Percentiles rank a stretch among this genome's conserved stretches.
phyloP scores from a whole-genome alignment of 2,797 vertebrate species.

The Ciconia nigra region DNA sequence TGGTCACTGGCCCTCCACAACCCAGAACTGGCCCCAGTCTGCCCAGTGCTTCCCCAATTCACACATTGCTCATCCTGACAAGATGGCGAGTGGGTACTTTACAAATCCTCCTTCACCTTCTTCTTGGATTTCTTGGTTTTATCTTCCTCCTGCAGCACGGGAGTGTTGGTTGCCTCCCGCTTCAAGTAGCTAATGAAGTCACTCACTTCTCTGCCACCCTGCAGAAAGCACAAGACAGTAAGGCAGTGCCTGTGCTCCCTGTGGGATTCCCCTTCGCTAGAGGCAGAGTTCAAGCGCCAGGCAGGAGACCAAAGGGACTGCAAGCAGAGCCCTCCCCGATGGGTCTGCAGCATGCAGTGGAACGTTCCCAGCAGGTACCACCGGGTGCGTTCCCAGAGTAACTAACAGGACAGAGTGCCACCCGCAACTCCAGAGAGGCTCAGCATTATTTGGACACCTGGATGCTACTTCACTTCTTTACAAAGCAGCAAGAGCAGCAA shows the following conservation, averaged over 20 bases:
- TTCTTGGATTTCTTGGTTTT: slow-evolving; percentile 89
- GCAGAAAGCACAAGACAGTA: neutral
- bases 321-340: neutral
- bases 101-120: slow-evolving; percentile 87
- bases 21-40: slow-evolving; percentile 31
- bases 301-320: neutral
- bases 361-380: neutral
- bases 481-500: neutral
- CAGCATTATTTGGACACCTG: fast-evolving
- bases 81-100: slow-evolving; percentile 63
- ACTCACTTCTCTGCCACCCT: slow-evolving; percentile 94
- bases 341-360: neutral
- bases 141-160: slow-evolving; percentile 83
- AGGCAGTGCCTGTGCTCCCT: neutral
- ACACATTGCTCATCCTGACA: slow-evolving; percentile 56
- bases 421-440: neutral
- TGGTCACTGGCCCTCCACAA: slow-evolving; percentile 22
- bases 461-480: neutral
- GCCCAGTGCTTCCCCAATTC: slow-evolving; percentile 56
- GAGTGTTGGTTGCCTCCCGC: slow-evolving; percentile 86
- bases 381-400: neutral
- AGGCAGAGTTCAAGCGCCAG: neutral
- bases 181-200: slow-evolving; percentile 96
- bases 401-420: neutral
- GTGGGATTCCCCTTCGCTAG: fast-evolving